Percentiles rank a stretch among this genome's conserved stretches.
Conservation (phyloP, 2,113 vertebrate genomes). For the Phodopus roborovskii region DNA sequence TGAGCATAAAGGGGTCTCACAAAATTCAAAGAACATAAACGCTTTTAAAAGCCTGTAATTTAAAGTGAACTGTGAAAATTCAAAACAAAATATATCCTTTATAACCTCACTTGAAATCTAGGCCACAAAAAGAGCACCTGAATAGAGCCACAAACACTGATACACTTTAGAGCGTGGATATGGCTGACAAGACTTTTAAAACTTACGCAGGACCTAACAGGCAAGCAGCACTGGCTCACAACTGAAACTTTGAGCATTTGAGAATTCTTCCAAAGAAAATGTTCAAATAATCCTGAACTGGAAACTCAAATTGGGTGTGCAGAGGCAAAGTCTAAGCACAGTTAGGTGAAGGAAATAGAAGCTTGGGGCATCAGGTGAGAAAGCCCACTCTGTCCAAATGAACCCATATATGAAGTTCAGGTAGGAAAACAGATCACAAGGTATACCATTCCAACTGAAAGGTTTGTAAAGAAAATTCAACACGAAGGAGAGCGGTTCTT, state of each 20-base stretch:
- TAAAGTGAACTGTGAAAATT: neutral
- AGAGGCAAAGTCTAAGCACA: neutral
- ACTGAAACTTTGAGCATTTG: neutral
- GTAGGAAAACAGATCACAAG: fast-evolving
- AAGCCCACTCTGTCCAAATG: neutral
- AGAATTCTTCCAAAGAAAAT: neutral
- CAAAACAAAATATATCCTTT: neutral
- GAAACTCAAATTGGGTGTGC: neutral
- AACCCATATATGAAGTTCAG: fast-evolving
- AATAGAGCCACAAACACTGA: fast-evolving
- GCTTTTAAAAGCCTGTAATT: neutral
- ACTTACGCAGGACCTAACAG: neutral
- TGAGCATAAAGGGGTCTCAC: neutral
- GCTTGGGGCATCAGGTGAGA: fast-evolving
- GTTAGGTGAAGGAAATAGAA: neutral
- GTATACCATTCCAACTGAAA: neutral
- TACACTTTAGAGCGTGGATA: too few species aligned
- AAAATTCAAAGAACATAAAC: neutral
- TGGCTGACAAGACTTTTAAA: neutral
- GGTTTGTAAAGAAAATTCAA: neutral
- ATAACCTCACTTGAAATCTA: too few species aligned
- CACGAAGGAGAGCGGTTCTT: neutral
- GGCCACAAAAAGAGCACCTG: neutral
- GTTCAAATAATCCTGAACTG: neutral
- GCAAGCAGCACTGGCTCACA: neutral